phyloP scores from a whole-genome alignment of 2,113 vertebrate genomes.

The Nesogale talazaci region DNA sequence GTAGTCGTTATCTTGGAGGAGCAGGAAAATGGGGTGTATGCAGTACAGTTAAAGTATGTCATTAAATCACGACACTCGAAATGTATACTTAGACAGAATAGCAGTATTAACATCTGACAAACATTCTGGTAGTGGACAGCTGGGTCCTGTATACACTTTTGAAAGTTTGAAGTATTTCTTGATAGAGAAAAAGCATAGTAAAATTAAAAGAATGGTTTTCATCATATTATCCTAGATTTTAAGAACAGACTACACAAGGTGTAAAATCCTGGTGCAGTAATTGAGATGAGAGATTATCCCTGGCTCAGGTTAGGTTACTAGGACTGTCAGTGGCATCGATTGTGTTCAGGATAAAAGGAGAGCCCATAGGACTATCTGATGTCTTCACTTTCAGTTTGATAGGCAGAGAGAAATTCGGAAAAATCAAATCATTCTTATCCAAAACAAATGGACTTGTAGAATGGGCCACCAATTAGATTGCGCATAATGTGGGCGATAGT shows the following conservation, averaged over 20 bases:
- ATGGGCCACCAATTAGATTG: background rate
- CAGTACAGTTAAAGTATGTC: background rate
- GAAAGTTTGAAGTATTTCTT: conserved; percentile 24
- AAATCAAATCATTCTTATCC: background rate
- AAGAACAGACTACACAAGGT: background rate
- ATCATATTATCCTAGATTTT: background rate
- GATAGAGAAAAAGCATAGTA: background rate
- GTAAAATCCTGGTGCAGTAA: background rate
- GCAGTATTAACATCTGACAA: conserved; percentile 27
- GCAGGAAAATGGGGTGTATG: background rate
- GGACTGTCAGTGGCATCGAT: background rate
- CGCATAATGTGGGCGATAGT: background rate
- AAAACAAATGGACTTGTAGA: background rate
- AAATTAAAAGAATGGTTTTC: background rate
- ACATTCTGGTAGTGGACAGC: background rate
- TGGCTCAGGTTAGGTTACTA: background rate
- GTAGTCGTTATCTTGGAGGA: background rate
- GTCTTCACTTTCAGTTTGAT: background rate
- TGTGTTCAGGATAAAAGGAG: background rate
- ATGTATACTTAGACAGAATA: background rate
- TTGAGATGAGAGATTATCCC: background rate
- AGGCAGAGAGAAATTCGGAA: background rate
- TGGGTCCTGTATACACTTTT: background rate
- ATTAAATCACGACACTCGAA: background rate
- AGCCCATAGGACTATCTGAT: background rate